Percentiles rank a stretch among this genome's conserved stretches.
Conservation (phyloP, 2,113 vertebrate genomes). For the Silurus asotus region DNA sequence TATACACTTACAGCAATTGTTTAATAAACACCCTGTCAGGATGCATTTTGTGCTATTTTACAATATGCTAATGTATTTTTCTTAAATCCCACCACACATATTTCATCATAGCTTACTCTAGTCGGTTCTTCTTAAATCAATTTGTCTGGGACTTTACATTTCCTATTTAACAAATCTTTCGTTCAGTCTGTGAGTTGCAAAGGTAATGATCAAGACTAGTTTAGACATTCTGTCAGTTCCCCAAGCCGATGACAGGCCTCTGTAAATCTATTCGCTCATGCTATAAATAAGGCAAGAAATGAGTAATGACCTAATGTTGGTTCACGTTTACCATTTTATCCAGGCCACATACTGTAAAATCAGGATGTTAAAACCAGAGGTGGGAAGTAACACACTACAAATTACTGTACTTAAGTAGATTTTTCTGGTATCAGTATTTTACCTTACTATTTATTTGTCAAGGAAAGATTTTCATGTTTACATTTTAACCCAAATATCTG, state of each 20-base stretch:
- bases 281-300: not conserved
- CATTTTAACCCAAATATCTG: too few species aligned
- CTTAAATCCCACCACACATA: not conserved
- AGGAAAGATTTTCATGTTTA: too few species aligned
- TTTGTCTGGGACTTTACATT: not conserved
- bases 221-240: not conserved
- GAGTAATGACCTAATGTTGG: not conserved
- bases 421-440: too few species aligned
- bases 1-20: too few species aligned
- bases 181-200: not conserved
- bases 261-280: constrained; percentile 16
- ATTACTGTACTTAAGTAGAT: too few species aligned
- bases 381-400: too few species aligned
- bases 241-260: not conserved
- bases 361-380: not conserved
- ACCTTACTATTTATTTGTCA: too few species aligned
- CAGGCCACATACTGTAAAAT: not conserved
- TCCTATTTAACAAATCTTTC: not conserved
- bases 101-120: not conserved
- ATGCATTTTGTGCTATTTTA: not conserved
- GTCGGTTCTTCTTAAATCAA: not conserved
- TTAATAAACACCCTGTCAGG: too few species aligned
- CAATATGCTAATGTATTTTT: not conserved
- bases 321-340: not conserved
- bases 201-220: not conserved